Evolutionary conservation across 2,888 invertebrate species (phyloP), one percentile per base, ranked within the genome.

Genomic region (Asteroscopus sphinx): DNA sequence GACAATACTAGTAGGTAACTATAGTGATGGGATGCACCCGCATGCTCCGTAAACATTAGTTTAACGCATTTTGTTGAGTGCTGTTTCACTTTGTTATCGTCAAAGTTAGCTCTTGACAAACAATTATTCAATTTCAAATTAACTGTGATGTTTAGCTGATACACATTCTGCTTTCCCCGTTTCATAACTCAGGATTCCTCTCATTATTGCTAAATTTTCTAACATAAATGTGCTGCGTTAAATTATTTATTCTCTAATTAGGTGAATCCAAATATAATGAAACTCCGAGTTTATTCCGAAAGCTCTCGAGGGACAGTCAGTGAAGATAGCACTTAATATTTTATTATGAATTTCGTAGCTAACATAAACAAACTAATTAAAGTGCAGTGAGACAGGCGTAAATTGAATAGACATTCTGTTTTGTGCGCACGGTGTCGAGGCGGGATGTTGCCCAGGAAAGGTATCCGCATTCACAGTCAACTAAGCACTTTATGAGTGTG

Each of bases 361-460:
- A 39, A 37, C 64, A 32, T 16, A 49, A 55, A 49, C 39, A 32
- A 35, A 66, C 32, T 67, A 54, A 72, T 72, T 42, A 41, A 37
- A 59, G 26, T 37, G 55, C 65, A 53, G 16, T 40, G 32, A 33
- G 41, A 52, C 45, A 56, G 39, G 25, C 39, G 49, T 37, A 40
- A 62, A 56, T 51, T 44, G 11, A 63, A 52, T 55, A 48, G 39
- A 46, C 32, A 39, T 52, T 55, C 13, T 35, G 32, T 21, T 32
- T 13, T 32, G 32, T 30, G 35, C 39, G 16, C 9, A 25, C 28
- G 9, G 13, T 56, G 63, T 51, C 30, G 36, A 42, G 17, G 37
- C n/a, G 26, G 37, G 15, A 35, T 36, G 36, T 57, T 33, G 28
- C 25, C 16, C 21, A 12, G 13, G 16, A 32, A 45, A 46, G 40